These are phyloP conservation scores for Rhodinocichla rosea DNA, from an alignment of 2,113 vertebrate species.

Conservation along the genomic window DNA sequence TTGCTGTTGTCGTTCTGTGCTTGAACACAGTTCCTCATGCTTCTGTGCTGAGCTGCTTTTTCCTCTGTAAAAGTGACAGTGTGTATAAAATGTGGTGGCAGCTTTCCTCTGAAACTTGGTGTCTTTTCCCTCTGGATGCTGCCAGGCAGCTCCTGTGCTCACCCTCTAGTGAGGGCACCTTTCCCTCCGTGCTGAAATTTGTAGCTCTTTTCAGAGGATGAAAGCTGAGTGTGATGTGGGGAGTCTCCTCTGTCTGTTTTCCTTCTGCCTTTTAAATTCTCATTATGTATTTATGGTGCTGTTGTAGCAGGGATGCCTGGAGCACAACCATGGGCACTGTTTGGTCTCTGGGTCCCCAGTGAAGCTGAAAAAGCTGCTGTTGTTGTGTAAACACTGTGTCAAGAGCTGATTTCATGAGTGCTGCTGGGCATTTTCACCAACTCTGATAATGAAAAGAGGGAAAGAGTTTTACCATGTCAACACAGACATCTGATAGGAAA, in stretches of 20 bases:
- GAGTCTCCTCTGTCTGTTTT: background rate
- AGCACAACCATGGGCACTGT: background rate
- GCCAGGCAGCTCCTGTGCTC: background rate
- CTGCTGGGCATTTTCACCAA: background rate
- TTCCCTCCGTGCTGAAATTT: background rate
- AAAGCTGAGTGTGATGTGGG: background rate
- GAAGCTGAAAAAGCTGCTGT: background rate
- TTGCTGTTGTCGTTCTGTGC: background rate
- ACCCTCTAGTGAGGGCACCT: background rate
- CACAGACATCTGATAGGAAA: background rate
- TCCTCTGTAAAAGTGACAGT: background rate
- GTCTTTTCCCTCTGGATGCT: background rate
- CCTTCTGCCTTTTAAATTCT: constrained; percentile 19
- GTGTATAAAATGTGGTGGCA: background rate
- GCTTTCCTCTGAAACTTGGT: background rate
- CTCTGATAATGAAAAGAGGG: background rate
- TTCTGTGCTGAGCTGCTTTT: background rate
- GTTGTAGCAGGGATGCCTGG: background rate
- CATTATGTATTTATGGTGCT: constrained; percentile 26
- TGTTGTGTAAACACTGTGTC: background rate
- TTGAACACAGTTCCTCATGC: background rate
- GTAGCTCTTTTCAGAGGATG: background rate
- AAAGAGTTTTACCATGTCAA: background rate
- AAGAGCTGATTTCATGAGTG: background rate
- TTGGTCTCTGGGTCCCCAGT: constrained; percentile 12